These are phyloP conservation scores for Chloebia gouldiae DNA, from an alignment of 2,113 vertebrate species.

Conservation along the genomic window DNA sequence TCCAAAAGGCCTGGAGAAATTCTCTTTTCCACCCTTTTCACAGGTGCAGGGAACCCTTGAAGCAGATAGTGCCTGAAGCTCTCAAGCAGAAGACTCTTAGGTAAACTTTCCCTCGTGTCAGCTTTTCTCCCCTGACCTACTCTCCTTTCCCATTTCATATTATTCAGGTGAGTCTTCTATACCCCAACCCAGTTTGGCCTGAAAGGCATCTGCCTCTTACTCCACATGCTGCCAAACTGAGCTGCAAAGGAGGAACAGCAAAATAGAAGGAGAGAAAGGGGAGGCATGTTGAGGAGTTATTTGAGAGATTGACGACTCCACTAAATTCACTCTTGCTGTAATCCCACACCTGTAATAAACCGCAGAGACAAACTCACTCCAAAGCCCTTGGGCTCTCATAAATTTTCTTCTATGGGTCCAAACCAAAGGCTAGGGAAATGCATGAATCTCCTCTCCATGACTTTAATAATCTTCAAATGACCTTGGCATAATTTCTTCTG, in stretches of 20 bases:
- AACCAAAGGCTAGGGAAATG: not conserved
- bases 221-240: not conserved
- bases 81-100: not conserved
- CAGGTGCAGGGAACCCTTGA: not conserved
- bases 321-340: not conserved
- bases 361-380: not conserved
- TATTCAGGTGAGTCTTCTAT: not conserved
- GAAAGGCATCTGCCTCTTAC: not conserved
- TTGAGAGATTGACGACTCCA: not conserved
- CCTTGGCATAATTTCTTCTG: not conserved
- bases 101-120: not conserved
- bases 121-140: not conserved
- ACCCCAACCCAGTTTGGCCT: not conserved
- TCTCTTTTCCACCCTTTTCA: not conserved
- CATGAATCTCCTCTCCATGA: not conserved
- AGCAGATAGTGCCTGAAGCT: not conserved
- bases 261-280: not conserved
- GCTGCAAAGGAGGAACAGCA: not conserved
- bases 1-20: not conserved
- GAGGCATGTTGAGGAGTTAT: not conserved
- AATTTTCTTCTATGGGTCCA: not conserved
- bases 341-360: not conserved
- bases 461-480: not conserved
- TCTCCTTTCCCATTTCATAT: not conserved
- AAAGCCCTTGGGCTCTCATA: not conserved